Base-by-base conservation (phyloP, 1,140 invertebrate species). In the Sarcophaga peregrina region DNA sequence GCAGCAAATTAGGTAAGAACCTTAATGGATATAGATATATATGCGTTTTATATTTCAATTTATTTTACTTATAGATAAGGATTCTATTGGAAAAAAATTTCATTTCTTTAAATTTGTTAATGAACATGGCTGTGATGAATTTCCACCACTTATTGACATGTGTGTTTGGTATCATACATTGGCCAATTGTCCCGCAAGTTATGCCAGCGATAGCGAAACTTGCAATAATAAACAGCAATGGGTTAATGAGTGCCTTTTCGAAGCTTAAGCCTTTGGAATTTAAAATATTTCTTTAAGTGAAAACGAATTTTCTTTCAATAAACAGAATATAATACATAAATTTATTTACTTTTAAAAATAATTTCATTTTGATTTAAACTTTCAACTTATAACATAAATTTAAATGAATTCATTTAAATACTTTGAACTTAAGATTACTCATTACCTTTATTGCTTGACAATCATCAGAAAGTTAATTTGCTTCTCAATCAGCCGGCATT, bases 81-180 rank as follows among this genome's bases (percentile, higher is more conserved):
- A 54, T 0, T 11, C 8, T 4, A 5, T 81, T 10, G 7, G 15
- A 10, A 8, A 81, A n/a, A 17, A 8, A 0, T 48, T 81, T 52
- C n/a, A 52, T 8, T 81, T 81, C 15, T 10, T 81, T n/a, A 48
- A 81, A 17, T 13, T 45, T 8, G 37, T 17, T n/a, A 81, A 81
- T 48, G 5, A 10, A 7, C 10, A 81, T 81, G 54, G n/a, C 11
- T 81, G 80, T 47, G 80, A 81, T 81, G 46, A 17, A 10, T 81
- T 46, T 46, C 25, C 80, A 25, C 17, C 13, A 8, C 68, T 47
- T 11, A n/a, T 81, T 4, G 80, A 81, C 17, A 11, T 58, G n/a
- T 81, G 80, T 46, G 80, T 81, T 0, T 81, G 80, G 80, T 62
- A 62, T 17, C 25, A 81, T 20, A 81, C 80, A 17, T n/a, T 81